Percentiles rank a stretch among this genome's conserved stretches.
Evolutionary conservation across 2,113 vertebrate genomes (phyloP).

Genomic region (Lepus americanus): DNA sequence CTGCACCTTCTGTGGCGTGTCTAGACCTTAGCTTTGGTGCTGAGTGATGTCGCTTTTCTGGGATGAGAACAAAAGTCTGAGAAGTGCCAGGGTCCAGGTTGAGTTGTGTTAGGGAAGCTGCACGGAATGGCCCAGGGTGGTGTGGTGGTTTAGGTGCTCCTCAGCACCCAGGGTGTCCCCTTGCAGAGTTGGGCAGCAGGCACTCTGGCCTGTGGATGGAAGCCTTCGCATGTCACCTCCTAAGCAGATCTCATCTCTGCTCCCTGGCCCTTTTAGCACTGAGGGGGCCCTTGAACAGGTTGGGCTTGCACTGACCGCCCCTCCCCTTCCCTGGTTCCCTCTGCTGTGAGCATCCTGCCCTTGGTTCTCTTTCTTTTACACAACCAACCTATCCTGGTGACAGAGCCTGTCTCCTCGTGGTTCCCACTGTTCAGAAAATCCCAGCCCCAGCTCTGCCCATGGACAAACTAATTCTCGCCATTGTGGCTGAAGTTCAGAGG

Average conservation of each 20-base stretch:
- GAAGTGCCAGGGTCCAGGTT: not conserved
- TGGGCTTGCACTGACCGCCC: no score
- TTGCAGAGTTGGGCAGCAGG: not conserved
- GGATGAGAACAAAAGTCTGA: constrained; percentile 31
- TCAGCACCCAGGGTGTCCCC: not conserved
- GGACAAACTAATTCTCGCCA: not conserved
- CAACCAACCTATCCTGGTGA: not conserved
- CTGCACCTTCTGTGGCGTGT: not conserved
- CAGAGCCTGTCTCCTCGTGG: not conserved
- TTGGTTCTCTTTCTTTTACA: not conserved
- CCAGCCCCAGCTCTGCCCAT: not conserved
- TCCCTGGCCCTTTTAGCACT: not conserved
- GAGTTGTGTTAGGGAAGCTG: not conserved
- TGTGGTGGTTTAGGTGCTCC: not conserved
- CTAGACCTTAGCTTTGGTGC: not conserved
- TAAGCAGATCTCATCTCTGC: not conserved
- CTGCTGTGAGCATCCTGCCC: not conserved
- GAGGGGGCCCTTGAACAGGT: not conserved
- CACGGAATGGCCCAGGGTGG: not conserved
- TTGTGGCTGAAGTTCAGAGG: not conserved
- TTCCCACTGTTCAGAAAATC: no score
- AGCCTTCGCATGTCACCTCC: not conserved
- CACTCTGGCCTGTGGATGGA: not conserved
- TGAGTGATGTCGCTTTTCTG: not conserved
- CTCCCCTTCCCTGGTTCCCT: not conserved